Evolutionary conservation across 2,113 vertebrate species (phyloP).

Genomic region (Nestor notabilis): DNA sequence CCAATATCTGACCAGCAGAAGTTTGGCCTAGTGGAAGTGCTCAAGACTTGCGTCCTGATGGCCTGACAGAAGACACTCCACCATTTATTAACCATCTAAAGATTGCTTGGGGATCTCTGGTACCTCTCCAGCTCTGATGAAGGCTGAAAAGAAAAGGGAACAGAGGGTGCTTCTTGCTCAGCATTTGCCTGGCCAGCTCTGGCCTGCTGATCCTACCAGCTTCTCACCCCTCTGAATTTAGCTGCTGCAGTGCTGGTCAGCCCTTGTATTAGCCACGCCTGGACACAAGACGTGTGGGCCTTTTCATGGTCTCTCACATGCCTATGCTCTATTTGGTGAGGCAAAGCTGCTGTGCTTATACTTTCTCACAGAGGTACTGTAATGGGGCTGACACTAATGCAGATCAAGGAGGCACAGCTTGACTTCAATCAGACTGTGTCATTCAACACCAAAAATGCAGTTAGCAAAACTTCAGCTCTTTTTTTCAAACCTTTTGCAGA

Average conservation of each 20-base stretch:
- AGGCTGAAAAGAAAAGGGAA: neutral
- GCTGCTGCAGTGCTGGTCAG: neutral
- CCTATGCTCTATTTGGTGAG: neutral
- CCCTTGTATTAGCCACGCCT: neutral
- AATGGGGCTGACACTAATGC: neutral
- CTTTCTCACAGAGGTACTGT: neutral
- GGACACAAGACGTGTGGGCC: too few relatives aligned
- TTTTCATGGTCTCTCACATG: neutral
- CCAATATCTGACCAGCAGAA: neutral
- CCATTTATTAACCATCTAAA: neutral
- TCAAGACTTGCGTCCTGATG: neutral
- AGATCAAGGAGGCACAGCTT: neutral
- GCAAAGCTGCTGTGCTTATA: neutral
- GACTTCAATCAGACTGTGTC: neutral
- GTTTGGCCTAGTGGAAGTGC: neutral
- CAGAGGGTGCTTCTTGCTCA: neutral
- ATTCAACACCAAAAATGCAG: neutral
- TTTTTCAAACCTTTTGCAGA: neutral
- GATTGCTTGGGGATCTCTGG: too few relatives aligned
- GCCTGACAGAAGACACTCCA: neutral
- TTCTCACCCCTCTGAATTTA: neutral
- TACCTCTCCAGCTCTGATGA: neutral
- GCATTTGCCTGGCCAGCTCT: rapidly evolving
- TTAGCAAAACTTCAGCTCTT: neutral
- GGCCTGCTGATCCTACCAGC: neutral